phyloP scores from a whole-genome alignment of 2,797 vertebrate genomes.

The Meriones psammophilus region DNA sequence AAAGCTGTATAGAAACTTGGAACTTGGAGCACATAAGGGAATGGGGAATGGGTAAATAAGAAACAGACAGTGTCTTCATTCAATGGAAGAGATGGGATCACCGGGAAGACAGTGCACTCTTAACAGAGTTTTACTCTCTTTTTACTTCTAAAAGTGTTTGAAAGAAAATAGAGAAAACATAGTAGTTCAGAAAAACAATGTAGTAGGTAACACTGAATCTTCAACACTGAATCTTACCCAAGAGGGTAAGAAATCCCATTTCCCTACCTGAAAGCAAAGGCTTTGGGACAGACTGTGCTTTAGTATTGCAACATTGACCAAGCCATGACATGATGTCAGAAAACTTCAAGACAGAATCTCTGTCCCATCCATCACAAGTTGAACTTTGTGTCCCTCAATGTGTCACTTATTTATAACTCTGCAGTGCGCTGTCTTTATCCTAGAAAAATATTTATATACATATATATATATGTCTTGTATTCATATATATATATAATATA shows the following conservation, averaged over 20 bases:
- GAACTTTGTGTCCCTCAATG: not conserved
- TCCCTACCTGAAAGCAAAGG: not conserved
- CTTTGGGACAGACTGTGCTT: not conserved
- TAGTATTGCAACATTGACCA: not conserved
- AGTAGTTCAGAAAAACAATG: not conserved
- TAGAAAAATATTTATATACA: not conserved
- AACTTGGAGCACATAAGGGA: not conserved
- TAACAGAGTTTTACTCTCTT: not conserved
- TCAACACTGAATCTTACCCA: no score
- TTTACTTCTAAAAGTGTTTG: conserved; percentile 50
- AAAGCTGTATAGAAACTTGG: not conserved
- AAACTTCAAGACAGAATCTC: not conserved
- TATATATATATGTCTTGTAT: no score
- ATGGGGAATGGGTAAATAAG: not conserved
- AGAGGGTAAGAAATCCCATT: not conserved
- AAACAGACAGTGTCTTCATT: not conserved
- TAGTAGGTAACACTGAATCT: not conserved
- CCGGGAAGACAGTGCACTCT: not conserved
- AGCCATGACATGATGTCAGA: not conserved
- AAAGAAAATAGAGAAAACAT: not conserved
- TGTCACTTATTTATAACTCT: not conserved
- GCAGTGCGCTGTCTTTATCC: not conserved
- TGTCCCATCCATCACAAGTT: not conserved
- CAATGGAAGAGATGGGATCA: not conserved
- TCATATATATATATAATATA: no score